Evolutionary conservation across 2,113 vertebrate genomes (phyloP).

Genomic region (Rissa tridactyla): DNA sequence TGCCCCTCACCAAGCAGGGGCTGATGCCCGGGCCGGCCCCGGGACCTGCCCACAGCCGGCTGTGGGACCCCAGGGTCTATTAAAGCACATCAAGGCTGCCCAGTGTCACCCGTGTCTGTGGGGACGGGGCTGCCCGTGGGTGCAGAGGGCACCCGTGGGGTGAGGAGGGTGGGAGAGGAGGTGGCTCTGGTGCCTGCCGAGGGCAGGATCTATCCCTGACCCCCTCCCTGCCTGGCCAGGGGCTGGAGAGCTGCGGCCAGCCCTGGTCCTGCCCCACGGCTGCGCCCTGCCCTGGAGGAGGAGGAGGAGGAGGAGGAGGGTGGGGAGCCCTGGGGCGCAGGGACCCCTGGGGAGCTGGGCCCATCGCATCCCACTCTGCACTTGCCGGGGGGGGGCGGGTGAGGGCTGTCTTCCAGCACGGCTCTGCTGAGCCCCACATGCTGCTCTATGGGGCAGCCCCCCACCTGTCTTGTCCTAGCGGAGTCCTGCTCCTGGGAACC

Average conservation of each 20-base stretch:
- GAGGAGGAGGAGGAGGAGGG: background rate
- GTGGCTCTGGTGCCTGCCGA: rapidly evolving
- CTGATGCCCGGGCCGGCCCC: rapidly evolving
- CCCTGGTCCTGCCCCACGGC: background rate
- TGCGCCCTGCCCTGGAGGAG: background rate
- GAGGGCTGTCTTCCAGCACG: background rate
- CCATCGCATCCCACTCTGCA: background rate
- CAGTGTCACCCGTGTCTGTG: background rate
- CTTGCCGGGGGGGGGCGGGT: rapidly evolving
- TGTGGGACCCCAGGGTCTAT: background rate
- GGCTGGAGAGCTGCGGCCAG: background rate
- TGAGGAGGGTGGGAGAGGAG: background rate
- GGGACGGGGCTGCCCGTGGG: background rate
- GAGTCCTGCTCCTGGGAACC: background rate
- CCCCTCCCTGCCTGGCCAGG: rapidly evolving
- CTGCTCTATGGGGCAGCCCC: background rate
- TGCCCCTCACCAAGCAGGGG: rapidly evolving
- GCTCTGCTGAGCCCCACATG: background rate
- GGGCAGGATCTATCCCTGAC: background rate
- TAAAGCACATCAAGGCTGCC: background rate
- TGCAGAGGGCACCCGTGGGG: background rate
- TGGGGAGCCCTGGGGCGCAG: background rate
- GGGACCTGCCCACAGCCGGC: background rate
- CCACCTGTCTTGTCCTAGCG: background rate
- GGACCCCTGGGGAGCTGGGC: rapidly evolving